phyloP scores from a whole-genome alignment of 2,113 vertebrate genomes.

The Uria aalge region DNA sequence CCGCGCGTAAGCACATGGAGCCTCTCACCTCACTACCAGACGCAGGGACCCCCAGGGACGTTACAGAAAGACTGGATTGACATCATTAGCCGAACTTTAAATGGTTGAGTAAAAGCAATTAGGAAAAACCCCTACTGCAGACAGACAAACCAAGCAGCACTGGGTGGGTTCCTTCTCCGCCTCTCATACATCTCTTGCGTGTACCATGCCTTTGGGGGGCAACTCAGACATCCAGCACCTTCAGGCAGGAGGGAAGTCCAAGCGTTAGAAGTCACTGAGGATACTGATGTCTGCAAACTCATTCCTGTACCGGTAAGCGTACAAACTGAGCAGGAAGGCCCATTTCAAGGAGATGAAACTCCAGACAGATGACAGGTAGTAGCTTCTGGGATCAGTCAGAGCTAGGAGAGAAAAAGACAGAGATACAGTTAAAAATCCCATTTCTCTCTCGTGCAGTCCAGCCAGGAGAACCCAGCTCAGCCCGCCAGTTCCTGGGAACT shows the following conservation, averaged over 20 bases:
- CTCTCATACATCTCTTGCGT: not conserved
- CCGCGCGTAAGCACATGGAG: not conserved
- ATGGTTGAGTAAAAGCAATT: not conserved
- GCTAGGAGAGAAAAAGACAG: slow-evolving; percentile 64
- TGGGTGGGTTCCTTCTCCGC: not conserved
- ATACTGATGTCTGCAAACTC: slow-evolving; percentile 93
- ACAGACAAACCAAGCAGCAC: not conserved
- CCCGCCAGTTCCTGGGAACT: not conserved
- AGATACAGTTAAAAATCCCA: not conserved
- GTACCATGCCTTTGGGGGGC: not conserved
- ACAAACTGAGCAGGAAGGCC: slow-evolving; percentile 82
- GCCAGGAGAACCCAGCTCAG: not conserved
- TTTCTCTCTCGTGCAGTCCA: fast-evolving
- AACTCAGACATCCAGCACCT: not conserved
- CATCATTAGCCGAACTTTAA: not conserved
- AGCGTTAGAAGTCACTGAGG: slow-evolving; percentile 88
- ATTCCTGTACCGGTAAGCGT: slow-evolving; percentile 83
- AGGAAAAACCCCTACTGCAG: not conserved
- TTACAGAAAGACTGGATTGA: not conserved
- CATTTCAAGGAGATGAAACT: slow-evolving; percentile 91
- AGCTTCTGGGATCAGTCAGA: slow-evolving; percentile 82
- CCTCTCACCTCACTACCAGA: not conserved
- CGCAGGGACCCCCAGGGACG: not conserved
- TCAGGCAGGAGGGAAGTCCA: not conserved
- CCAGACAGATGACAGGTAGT: slow-evolving; percentile 90